phyloP scores from a whole-genome alignment of 2,113 vertebrate genomes.

The Callaeas wilsoni region DNA sequence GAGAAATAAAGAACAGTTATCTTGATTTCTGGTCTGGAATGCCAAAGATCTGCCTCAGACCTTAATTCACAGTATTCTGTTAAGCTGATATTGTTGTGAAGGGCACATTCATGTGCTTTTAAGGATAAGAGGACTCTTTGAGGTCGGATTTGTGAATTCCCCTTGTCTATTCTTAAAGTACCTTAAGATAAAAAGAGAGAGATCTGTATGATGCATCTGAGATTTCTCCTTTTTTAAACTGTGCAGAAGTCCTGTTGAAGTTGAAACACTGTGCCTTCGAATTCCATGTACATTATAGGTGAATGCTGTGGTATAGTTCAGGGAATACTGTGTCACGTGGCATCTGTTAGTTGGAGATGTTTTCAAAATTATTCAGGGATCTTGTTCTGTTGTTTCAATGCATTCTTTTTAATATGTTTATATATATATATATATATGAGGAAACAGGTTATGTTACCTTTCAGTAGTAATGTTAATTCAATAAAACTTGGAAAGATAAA shows the following conservation, averaged over 20 bases:
- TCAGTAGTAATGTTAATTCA: neutral
- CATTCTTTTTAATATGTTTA: neutral
- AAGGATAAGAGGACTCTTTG: neutral
- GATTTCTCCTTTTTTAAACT: neutral
- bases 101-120: neutral
- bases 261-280: neutral
- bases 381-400: neutral
- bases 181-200: neutral
- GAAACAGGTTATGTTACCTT: neutral
- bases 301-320: neutral
- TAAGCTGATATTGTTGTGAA: neutral
- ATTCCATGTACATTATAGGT: neutral
- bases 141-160: neutral
- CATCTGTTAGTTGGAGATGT: neutral
- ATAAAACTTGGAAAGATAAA: neutral
- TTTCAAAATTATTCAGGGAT: neutral
- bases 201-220: neutral
- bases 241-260: neutral
- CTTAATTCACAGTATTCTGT: neutral
- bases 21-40: constrained; percentile 10
- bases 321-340: neutral
- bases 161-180: neutral
- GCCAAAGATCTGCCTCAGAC: neutral
- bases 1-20: constrained; percentile 10
- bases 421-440: neutral